Conservation (phyloP, 1,140 invertebrate species). For the Aphelinus certus region DNA sequence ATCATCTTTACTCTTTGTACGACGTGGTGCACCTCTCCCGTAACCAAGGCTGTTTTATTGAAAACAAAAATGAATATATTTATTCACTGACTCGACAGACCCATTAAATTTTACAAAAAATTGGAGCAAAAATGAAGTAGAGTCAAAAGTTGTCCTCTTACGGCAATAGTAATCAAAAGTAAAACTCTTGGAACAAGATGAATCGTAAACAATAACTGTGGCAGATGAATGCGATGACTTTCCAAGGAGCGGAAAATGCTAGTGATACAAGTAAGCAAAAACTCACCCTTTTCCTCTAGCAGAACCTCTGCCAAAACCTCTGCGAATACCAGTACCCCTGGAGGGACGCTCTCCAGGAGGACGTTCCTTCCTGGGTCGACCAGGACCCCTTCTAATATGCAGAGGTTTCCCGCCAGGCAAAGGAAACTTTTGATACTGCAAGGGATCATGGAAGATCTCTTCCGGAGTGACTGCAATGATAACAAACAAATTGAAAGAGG, state of each 20-base stretch:
- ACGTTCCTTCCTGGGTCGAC: conserved; percentile 76
- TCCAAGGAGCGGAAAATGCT: not conserved
- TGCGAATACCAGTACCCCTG: conserved; percentile 55
- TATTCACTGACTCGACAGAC: not conserved
- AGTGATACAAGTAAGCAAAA: not conserved
- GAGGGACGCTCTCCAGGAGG: conserved; percentile 51
- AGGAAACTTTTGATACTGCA: conserved; percentile 62
- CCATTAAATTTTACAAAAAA: not conserved
- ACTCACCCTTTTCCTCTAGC: conserved; percentile 60
- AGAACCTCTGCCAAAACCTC: conserved; percentile 59
- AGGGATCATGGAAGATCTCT: conserved; percentile 60
- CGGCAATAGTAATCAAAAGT: too few species aligned
- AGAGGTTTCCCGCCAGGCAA: conserved; percentile 68
- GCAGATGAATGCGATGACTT: too few species aligned
- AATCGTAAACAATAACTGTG: too few species aligned
- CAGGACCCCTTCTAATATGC: conserved; percentile 74
- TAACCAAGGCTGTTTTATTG: conserved; percentile 54
- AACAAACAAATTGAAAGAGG: conserved; percentile 34
- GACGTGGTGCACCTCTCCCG: conserved; percentile 58
- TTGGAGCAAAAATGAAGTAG: not conserved
- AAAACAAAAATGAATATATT: conserved; percentile 12
- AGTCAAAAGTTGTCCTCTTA: not conserved
- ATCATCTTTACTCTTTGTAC: conserved; percentile 64
- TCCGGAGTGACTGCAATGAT: conserved; percentile 57
- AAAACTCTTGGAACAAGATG: too few species aligned